Evolutionary conservation across 2,888 invertebrate genomes (phyloP), one percentile per base, ranked within the genome.

Genomic region (Elmis aenea): DNA sequence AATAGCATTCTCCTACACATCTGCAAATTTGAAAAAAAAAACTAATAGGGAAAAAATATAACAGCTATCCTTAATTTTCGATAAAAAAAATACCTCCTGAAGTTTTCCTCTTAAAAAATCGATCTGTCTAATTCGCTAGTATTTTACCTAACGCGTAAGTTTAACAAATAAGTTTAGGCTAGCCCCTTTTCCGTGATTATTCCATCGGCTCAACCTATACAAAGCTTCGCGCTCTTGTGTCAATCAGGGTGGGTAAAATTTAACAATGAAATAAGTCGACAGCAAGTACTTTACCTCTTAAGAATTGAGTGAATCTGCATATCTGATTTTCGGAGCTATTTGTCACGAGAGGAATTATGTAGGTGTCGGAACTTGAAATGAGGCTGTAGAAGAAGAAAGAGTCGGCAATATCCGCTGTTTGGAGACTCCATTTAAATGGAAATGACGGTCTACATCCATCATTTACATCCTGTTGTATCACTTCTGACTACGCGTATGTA

Each of bases 401-500:
- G 50, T 49, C 46, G 50, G 54, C 57, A 58, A 59, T 59, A 59
- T 58, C 58, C 56, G 54, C 42, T 49, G 49, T 51, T 53, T 45
- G 51, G 53, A 56, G 55, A 58, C 58, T 57, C 59, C 48, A 59
- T 60, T 59, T 59, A 59, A 60, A 60, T 59, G 60, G 59, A 59
- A 60, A 60, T 60, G 58, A 60, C 57, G 56, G 55, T 48, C 54
- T 47, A 50, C 54, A 57, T 59, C 57, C 56, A 48, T 48, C 45
- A 56, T 58, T 58, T 57, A 58, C 58, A 55, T 59, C 51, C 56
- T 51, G 55, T 56, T 57, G 51, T 55, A 56, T 55, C 49, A 52
- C 48, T 51, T 35, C 50, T 49, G 55, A 57, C 53, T 55, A 50
- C 48, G 48, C 46, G 43, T 48, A 34, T 29, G 13, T 14, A 36